phyloP scores from a whole-genome alignment of 2,113 vertebrate genomes.

The Telmatochromis sp. region DNA sequence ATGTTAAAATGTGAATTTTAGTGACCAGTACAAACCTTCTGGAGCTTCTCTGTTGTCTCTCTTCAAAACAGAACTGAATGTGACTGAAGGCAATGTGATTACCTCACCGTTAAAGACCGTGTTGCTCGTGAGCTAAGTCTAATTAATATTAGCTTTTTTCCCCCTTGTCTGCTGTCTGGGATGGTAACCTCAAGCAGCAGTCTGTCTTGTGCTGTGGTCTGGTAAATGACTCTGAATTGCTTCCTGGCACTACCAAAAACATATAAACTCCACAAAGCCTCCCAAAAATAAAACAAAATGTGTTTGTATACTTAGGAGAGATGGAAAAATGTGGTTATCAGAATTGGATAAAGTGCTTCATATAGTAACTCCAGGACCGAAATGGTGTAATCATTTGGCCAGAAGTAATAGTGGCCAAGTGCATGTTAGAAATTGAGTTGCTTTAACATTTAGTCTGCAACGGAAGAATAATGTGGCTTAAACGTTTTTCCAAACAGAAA shows the following conservation, averaged over 20 bases:
- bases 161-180: conserved; percentile 18
- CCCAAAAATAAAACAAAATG: conserved; percentile 2
- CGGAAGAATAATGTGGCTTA: background rate
- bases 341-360: background rate
- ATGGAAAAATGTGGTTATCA: conserved; percentile 17
- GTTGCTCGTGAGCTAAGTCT: conserved; percentile 1
- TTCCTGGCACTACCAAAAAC: conserved; percentile 22
- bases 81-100: background rate
- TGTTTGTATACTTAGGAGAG: conserved; percentile 5
- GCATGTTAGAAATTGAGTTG: background rate
- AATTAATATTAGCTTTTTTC: conserved; percentile 31
- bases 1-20: background rate
- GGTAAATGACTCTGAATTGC: conserved; percentile 24
- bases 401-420: background rate
- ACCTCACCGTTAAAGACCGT: background rate
- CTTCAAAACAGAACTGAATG: background rate
- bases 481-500: background rate
- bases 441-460: conserved; percentile 3
- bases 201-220: conserved; percentile 17
- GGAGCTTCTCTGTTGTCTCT: background rate
- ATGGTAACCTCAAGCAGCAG: conserved; percentile 28
- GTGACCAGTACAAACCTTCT: background rate
- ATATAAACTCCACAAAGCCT: conserved; percentile 16
- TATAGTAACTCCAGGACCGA: background rate
- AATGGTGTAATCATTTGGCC: conserved; percentile 3